Base-by-base conservation (phyloP, 1,140 invertebrate genomes). In the Nebria ingens region DNA sequence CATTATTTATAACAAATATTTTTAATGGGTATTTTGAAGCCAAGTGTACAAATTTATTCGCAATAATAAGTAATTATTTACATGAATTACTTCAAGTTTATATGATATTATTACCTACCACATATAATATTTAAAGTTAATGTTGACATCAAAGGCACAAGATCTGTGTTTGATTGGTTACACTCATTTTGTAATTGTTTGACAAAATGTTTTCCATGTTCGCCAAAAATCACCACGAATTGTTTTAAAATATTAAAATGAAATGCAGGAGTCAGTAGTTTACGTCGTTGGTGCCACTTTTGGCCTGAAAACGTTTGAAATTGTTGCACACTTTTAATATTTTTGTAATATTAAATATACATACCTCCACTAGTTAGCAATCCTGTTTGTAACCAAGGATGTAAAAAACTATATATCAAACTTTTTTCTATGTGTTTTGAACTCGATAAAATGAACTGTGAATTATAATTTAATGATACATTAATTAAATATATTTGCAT, bases 191-290 rank as follows among this genome's bases (percentile, higher is more conserved):
- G 15, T 11, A 62, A 21, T 15, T 54, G 34, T 0, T 77, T 58
- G 0, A 80, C 65, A 53, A 89, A 66, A n/a, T 76, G 70, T 2
- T 71, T 61, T 19, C 76, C 71, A 59, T 88, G 81, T 56, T 82
- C 84, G 75, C 81, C 79, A 65, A 89, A 85, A 1, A 86, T 73
- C 4, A 78, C 73, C 2, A 87, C 56, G 64, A 90, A 91, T 61
- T 85, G 80, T 57, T 89, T 80, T 1, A 93, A 69, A 51, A 92
- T 90, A 57, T 82, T 81, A 65, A 90, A 90, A 66, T 93, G 89
- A 65, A 92, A 91, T 0, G 86, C 81, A 12, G 87, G 86, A 1
- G 89, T 91, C 4, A 92, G 64, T 42, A 91, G 71, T 69, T 87
- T 89, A 25, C 89, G 68, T 50, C 86, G 65, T 0, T 64, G 66